Conservation (phyloP, 2,113 vertebrate species). For the Percopsis transmontana region DNA sequence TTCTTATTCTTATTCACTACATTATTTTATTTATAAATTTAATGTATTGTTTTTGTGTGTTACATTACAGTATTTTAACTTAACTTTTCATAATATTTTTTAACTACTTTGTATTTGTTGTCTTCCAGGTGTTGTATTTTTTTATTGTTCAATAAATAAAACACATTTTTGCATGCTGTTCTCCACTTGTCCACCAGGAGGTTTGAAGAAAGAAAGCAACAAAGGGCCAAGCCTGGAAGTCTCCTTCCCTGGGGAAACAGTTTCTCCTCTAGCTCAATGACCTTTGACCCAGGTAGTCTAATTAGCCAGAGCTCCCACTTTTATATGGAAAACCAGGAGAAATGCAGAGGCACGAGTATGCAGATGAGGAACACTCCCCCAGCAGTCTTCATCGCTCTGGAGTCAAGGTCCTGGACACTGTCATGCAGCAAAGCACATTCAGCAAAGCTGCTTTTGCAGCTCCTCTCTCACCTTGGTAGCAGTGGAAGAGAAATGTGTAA, state of each 20-base stretch:
- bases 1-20: too few species aligned
- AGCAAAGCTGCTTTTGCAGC: slow-evolving; percentile 44
- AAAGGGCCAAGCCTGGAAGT: slow-evolving; percentile 52
- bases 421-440: slow-evolving; percentile 25
- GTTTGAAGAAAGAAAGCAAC: slow-evolving; percentile 32
- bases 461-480: slow-evolving; percentile 1
- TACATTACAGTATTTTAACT: too few species aligned
- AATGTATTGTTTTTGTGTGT: too few species aligned
- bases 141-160: too few species aligned
- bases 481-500: neutral
- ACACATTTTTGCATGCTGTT: slow-evolving; percentile 11
- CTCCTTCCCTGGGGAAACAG: slow-evolving; percentile 56
- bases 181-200: slow-evolving; percentile 12
- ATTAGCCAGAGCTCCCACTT: slow-evolving; percentile 61
- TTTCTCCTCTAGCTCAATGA: slow-evolving; percentile 52
- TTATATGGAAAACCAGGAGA: slow-evolving; percentile 62
- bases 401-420: slow-evolving; percentile 64
- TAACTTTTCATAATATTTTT: neutral
- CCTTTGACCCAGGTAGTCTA: slow-evolving; percentile 64
- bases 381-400: slow-evolving; percentile 36
- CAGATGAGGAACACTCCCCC: slow-evolving; percentile 61
- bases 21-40: too few species aligned
- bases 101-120: neutral
- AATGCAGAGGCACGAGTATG: slow-evolving; percentile 68
- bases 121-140: neutral